Evolutionary conservation across 2,888 invertebrate genomes (phyloP).

Genomic region (Volucella inanis): DNA sequence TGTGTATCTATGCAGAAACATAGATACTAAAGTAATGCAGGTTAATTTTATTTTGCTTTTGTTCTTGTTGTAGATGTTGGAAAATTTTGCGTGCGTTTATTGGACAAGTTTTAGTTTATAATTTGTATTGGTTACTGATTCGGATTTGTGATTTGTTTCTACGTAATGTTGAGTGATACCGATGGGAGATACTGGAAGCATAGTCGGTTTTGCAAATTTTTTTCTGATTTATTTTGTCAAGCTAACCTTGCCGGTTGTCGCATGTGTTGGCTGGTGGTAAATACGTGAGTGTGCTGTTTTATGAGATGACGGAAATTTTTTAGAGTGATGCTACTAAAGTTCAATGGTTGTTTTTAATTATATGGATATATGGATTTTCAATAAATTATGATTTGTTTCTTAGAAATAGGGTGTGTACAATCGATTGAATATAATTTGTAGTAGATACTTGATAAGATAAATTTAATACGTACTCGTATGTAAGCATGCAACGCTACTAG

Average conservation of each 20-base stretch:
- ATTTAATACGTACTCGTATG: too few species aligned
- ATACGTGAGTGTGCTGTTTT: constrained; percentile 58
- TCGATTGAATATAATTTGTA: too few species aligned
- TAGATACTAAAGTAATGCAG: constrained; percentile 21
- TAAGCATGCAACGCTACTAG: too few species aligned
- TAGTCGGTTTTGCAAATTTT: constrained; percentile 8
- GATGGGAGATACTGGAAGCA: constrained; percentile 21
- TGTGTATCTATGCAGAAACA: not conserved
- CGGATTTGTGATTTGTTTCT: constrained; percentile 33
- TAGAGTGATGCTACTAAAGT: constrained; percentile 18
- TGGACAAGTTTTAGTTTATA: constrained; percentile 27
- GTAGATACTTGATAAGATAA: too few species aligned
- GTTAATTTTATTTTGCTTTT: constrained; percentile 7
- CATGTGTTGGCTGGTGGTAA: constrained; percentile 22
- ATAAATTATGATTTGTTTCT: too few species aligned
- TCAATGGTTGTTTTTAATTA: constrained; percentile 9
- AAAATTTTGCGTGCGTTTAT: constrained; percentile 22
- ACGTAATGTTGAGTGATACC: constrained; percentile 18
- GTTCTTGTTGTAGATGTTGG: constrained; percentile 8
- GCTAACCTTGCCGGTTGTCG: constrained; percentile 46
- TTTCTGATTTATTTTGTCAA: constrained; percentile 19
- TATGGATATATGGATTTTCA: not conserved
- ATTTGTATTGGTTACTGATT: constrained; percentile 1
- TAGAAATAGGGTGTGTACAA: too few species aligned
- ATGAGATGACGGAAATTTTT: constrained; percentile 61